phyloP scores from a whole-genome alignment of 2,888 invertebrate species.

The Isotomurus palustris region DNA sequence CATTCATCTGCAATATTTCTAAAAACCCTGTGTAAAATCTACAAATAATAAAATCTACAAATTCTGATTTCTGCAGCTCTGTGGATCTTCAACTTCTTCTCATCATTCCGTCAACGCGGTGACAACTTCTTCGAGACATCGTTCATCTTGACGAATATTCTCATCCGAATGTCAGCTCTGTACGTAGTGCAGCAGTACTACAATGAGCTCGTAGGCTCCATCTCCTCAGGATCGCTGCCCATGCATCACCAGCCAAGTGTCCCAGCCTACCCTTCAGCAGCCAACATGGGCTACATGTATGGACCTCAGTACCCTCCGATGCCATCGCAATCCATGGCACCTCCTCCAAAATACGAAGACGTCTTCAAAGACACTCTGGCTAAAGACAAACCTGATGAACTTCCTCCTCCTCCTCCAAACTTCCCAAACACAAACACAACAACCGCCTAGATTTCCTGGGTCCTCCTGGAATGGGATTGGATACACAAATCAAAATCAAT shows the following conservation, averaged over 20 bases:
- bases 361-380: conserved; percentile 21
- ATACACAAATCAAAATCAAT: too few relatives aligned
- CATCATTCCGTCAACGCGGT: background rate
- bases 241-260: conserved; percentile 8
- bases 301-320: background rate
- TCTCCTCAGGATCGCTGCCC: conserved; percentile 18
- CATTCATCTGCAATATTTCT: background rate
- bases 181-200: conserved; percentile 26
- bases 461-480: too few relatives aligned
- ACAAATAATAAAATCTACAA: background rate
- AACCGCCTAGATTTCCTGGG: too few relatives aligned
- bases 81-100: conserved; percentile 16
- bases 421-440: too few relatives aligned
- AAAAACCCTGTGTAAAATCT: background rate
- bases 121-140: conserved; percentile 7
- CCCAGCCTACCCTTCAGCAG: background rate
- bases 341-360: conserved; percentile 29
- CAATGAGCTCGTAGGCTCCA: conserved; percentile 20
- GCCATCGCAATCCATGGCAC: background rate
- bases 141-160: conserved; percentile 18
- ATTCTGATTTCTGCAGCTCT: conserved; percentile 5
- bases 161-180: conserved; percentile 19
- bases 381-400: background rate
- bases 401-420: too few relatives aligned
- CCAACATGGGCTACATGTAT: background rate